Percentiles rank a stretch among this genome's conserved stretches.
Conservation (phyloP, 2,888 invertebrate species). For the Drosophila recens region DNA sequence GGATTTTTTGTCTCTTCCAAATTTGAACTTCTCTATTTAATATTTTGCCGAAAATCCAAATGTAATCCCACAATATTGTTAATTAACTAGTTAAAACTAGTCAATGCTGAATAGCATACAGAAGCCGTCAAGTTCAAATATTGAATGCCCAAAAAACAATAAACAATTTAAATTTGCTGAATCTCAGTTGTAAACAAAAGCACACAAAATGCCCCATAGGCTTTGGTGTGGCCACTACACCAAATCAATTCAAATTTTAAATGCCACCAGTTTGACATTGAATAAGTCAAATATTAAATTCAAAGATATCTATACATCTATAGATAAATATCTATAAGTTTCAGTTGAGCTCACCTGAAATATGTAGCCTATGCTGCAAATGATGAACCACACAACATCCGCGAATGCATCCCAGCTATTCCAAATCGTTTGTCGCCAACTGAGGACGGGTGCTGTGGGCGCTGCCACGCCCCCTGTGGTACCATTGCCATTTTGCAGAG, state of each 20-base stretch:
- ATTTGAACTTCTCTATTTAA: neutral
- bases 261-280: conserved; percentile 24
- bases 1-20: too few species aligned
- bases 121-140: conserved; percentile 30
- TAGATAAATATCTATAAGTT: neutral
- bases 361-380: conserved; percentile 83
- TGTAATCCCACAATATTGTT: conserved; percentile 27
- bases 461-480: conserved; percentile 30
- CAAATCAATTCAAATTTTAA: conserved; percentile 2
- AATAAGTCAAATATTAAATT: conserved; percentile 7
- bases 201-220: conserved; percentile 12
- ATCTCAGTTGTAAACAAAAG: conserved; percentile 37
- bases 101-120: conserved; percentile 14
- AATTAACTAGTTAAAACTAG: conserved; percentile 20
- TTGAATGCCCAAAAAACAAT: conserved; percentile 12
- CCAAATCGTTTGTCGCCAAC: conserved; percentile 60
- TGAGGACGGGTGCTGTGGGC: conserved; percentile 6
- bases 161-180: conserved; percentile 25
- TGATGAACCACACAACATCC: conserved; percentile 82
- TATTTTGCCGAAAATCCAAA: neutral
- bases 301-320: neutral
- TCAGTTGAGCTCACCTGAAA: conserved; percentile 40
- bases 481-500: conserved; percentile 57
- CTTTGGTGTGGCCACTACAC: conserved; percentile 14
- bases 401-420: conserved; percentile 78